Percentiles rank a stretch among this genome's conserved stretches.
These are phyloP conservation scores for Tribolium freemani DNA, from an alignment of 2,888 invertebrate genomes.

Conservation along the genomic window DNA sequence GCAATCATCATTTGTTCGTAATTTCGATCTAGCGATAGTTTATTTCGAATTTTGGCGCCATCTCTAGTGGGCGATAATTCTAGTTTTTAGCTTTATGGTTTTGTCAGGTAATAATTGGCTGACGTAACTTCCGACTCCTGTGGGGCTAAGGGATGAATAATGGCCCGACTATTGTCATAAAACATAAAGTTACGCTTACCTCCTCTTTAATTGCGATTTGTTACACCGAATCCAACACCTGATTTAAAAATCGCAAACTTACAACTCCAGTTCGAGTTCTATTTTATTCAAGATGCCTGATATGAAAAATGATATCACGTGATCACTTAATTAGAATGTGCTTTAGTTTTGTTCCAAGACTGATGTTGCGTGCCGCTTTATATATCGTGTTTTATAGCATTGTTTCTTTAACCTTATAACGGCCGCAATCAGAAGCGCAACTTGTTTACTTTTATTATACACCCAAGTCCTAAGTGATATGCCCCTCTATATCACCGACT, in stretches of 20 bases:
- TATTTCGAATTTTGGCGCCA: constrained; percentile 23
- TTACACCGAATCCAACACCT: background rate
- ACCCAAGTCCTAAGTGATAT: background rate
- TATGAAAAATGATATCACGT: constrained; percentile 14
- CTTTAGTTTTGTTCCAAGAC: constrained; percentile 6
- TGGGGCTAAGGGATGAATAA: constrained; percentile 28
- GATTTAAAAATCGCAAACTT: background rate
- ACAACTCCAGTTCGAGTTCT: background rate
- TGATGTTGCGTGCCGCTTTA: constrained; percentile 2
- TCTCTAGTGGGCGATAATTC: constrained; percentile 27
- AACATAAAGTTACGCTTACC: constrained; percentile 26
- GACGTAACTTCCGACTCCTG: constrained; percentile 31
- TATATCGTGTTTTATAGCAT: constrained; percentile 13
- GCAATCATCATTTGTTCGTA: constrained; percentile 14
- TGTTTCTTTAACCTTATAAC: constrained; percentile 6
- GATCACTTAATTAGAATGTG: constrained; percentile 12
- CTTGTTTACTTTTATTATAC: constrained; percentile 9
- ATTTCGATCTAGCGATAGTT: background rate
- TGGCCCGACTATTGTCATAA: constrained; percentile 28
- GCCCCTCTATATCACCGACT: background rate
- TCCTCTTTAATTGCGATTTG: constrained; percentile 27
- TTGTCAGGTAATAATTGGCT: constrained; percentile 36
- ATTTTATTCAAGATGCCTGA: background rate
- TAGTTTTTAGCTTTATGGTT: constrained; percentile 31
- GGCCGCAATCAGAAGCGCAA: constrained; percentile 5